Evolutionary conservation across 2,888 invertebrate genomes (phyloP).

Genomic region (Drosophila histrio): DNA sequence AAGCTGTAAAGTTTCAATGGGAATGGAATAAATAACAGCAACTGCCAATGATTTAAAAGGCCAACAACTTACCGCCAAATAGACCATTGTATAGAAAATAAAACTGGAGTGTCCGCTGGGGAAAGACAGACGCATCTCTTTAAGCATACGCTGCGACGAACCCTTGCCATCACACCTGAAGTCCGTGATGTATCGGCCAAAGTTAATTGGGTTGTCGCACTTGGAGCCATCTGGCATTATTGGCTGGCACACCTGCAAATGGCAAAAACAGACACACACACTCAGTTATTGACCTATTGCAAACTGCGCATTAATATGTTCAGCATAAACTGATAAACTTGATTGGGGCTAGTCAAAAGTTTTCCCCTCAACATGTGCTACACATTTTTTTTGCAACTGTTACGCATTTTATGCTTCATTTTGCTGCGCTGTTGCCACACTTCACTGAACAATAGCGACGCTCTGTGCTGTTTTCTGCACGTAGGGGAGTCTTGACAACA

Average conservation of each 20-base stretch:
- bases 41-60: slow-evolving; percentile 2
- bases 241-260: slow-evolving; percentile 65
- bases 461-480: slow-evolving; percentile 49
- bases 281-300: neutral
- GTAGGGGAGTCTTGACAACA: slow-evolving; percentile 12
- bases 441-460: slow-evolving; percentile 69
- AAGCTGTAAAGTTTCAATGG: slow-evolving; percentile 86
- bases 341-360: neutral
- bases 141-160: slow-evolving; percentile 86
- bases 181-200: slow-evolving; percentile 88
- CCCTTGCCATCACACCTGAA: slow-evolving; percentile 88
- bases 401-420: slow-evolving; percentile 48
- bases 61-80: slow-evolving; percentile 90
- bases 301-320: neutral
- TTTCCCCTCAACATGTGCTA: slow-evolving; percentile 52
- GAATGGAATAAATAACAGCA: neutral
- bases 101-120: slow-evolving; percentile 97
- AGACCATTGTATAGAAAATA: slow-evolving; percentile 93
- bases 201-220: slow-evolving; percentile 86
- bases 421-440: slow-evolving; percentile 55
- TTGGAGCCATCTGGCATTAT: slow-evolving; percentile 49
- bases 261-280: neutral
- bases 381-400: slow-evolving; percentile 50
- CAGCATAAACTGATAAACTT: slow-evolving; percentile 31
- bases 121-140: slow-evolving; percentile 93